These are phyloP conservation scores for Enteromius radiatus DNA, from an alignment of 2,797 vertebrate species.

Conservation along the genomic window DNA sequence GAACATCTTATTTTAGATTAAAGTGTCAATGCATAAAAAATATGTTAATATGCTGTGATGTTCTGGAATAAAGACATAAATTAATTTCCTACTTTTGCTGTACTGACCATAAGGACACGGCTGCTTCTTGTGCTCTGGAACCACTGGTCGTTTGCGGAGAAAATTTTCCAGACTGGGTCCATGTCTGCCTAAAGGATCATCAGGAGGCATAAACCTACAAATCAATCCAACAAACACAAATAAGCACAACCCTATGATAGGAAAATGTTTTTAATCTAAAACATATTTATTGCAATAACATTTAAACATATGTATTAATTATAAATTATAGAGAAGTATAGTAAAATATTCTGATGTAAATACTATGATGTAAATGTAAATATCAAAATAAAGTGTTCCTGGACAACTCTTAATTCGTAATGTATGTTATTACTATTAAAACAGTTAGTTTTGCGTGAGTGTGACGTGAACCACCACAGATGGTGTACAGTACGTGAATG, in stretches of 20 bases:
- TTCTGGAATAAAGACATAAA: slow-evolving; percentile 41
- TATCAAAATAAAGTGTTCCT: background rate
- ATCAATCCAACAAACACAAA: slow-evolving; percentile 24
- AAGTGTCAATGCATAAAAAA: slow-evolving; percentile 12
- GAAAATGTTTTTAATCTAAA: background rate
- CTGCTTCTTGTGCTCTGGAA: slow-evolving; percentile 98
- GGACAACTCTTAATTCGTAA: background rate
- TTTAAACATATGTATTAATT: background rate
- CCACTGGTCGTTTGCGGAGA: slow-evolving; percentile 92
- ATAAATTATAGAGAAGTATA: background rate
- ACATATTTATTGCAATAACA: background rate
- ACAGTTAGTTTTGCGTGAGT: background rate
- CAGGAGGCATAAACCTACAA: slow-evolving; percentile 96
- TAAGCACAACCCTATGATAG: background rate
- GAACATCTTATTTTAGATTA: background rate
- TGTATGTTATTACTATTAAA: background rate
- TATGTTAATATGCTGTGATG: slow-evolving; percentile 12
- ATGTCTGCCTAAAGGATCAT: slow-evolving; percentile 96
- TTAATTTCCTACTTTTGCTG: slow-evolving; percentile 55
- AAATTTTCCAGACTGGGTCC: slow-evolving; percentile 98
- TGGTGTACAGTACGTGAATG: background rate
- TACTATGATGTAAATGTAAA: background rate
- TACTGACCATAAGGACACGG: slow-evolving; percentile 97
- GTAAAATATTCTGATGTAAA: background rate
- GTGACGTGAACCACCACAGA: background rate